Conservation (phyloP, 2,888 invertebrate species). For the Timema cristinae region DNA sequence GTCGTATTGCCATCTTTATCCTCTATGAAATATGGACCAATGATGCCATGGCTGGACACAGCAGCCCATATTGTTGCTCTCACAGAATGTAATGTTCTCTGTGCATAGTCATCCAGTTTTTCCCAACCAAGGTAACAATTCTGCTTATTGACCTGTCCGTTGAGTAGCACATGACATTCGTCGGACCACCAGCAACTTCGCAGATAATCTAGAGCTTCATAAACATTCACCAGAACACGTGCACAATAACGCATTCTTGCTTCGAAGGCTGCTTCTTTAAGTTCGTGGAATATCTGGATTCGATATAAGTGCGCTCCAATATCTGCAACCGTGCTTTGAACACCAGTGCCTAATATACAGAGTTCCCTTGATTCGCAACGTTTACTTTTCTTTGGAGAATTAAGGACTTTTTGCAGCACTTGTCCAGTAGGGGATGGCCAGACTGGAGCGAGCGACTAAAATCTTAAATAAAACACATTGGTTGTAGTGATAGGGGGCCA, state of each 20-base stretch:
- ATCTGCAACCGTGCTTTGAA: not conserved
- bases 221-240: not conserved
- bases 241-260: conserved; percentile 1
- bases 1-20: too few species aligned
- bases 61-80: too few species aligned
- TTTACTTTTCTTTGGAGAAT: too few species aligned
- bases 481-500: too few species aligned
- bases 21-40: too few species aligned
- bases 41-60: too few species aligned
- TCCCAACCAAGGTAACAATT: not conserved
- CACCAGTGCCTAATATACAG: not conserved
- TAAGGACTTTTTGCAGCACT: too few species aligned
- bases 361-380: not conserved
- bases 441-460: too few species aligned
- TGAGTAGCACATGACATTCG: not conserved
- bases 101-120: too few species aligned
- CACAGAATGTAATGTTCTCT: too few species aligned
- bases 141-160: not conserved
- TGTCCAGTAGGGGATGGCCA: too few species aligned
- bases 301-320: not conserved
- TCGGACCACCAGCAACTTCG: not conserved
- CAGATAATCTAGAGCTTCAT: not conserved
- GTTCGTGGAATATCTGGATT: not conserved
- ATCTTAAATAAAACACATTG: too few species aligned
- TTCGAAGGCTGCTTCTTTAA: not conserved